Conservation (phyloP, 2,113 vertebrate species). For the Xyrauchen texanus region DNA sequence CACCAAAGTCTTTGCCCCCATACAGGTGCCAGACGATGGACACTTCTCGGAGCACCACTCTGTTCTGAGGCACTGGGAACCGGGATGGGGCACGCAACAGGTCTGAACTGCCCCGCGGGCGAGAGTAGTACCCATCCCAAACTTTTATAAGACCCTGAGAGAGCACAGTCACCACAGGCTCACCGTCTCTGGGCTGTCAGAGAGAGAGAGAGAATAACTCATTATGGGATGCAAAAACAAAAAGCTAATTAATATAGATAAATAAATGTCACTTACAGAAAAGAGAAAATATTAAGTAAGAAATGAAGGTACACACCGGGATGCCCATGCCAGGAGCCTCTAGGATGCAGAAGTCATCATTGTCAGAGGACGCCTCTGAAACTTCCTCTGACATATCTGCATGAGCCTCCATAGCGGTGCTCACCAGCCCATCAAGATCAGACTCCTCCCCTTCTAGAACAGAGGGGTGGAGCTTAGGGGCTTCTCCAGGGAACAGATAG, state of each 20-base stretch:
- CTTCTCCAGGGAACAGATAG: conserved; percentile 88
- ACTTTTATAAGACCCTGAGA: conserved; percentile 74
- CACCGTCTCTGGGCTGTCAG: conserved; percentile 82
- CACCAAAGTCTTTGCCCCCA: conserved; percentile 85
- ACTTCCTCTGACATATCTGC: conserved; percentile 72
- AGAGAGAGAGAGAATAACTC: too few species aligned
- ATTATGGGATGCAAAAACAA: too few species aligned
- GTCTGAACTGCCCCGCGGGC: conserved; percentile 86
- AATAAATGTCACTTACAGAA: too few species aligned
- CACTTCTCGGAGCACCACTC: conserved; percentile 84
- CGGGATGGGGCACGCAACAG: conserved; percentile 82
- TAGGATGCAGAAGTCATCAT: conserved; percentile 91
- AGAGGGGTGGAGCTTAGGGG: conserved; percentile 56
- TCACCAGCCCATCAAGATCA: conserved; percentile 69
- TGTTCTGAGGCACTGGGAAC: conserved; percentile 85
- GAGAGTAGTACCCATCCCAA: conserved; percentile 85
- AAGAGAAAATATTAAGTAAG: too few species aligned
- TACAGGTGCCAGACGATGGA: conserved; percentile 92
- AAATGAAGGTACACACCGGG: conserved; percentile 71
- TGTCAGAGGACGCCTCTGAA: conserved; percentile 81
- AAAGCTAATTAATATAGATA: too few species aligned
- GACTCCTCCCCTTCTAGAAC: conserved; percentile 60
- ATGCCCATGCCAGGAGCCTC: conserved; percentile 91
- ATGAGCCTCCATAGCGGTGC: conserved; percentile 66
- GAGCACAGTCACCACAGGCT: conserved; percentile 84